Evolutionary conservation across 2,888 invertebrate genomes (phyloP).

Genomic region (Leptura quadrifasciata): DNA sequence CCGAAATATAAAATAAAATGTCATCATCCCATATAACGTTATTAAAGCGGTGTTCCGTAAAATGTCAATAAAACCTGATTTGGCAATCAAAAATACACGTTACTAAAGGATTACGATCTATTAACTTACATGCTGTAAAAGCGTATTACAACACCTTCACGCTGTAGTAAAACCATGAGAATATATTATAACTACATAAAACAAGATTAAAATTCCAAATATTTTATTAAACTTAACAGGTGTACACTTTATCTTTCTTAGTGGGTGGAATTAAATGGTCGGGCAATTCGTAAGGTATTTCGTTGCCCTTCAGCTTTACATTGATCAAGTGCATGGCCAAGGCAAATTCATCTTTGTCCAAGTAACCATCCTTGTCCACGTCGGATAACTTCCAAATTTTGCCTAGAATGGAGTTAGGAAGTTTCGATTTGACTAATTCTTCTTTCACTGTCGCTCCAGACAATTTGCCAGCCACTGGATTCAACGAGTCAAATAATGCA

Average conservation of each 20-base stretch:
- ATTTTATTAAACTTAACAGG: slow-evolving; percentile 44
- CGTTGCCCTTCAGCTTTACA: slow-evolving; percentile 92
- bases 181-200: slow-evolving; percentile 37
- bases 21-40: slow-evolving; percentile 20
- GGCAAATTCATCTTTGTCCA: slow-evolving; percentile 97
- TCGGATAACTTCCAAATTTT: slow-evolving; percentile 98
- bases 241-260: slow-evolving; percentile 75
- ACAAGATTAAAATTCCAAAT: slow-evolving; percentile 40
- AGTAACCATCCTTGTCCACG: slow-evolving; percentile 93
- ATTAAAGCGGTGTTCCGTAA: slow-evolving; percentile 11
- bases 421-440: slow-evolving; percentile 97
- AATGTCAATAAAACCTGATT: slow-evolving; percentile 33
- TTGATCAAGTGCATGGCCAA: slow-evolving; percentile 96
- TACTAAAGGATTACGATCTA: slow-evolving; percentile 26
- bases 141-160: slow-evolving; percentile 41
- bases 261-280: slow-evolving; percentile 92
- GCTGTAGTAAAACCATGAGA: slow-evolving; percentile 41
- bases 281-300: slow-evolving; percentile 90
- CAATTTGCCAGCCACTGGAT: slow-evolving; percentile 93
- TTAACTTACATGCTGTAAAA: slow-evolving; percentile 37
- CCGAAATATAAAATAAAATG: slow-evolving; percentile 45
- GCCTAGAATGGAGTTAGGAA: slow-evolving; percentile 96
- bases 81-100: slow-evolving; percentile 22
- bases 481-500: slow-evolving; percentile 84
- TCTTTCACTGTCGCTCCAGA: slow-evolving; percentile 92